Evolutionary conservation across 2,797 vertebrate genomes (phyloP).

Genomic region (Artibeus lituratus): DNA sequence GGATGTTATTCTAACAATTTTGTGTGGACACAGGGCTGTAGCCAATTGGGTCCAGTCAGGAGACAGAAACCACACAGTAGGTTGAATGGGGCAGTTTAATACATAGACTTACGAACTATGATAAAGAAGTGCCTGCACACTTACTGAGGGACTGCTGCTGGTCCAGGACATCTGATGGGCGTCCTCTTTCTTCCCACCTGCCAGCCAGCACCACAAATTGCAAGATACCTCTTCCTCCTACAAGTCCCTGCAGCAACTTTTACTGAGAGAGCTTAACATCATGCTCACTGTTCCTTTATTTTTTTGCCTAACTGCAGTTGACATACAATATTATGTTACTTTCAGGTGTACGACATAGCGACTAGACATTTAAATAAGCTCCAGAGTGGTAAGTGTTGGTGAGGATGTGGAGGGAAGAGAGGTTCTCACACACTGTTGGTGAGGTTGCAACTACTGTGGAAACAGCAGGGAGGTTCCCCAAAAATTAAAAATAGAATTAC

Average conservation of each 20-base stretch:
- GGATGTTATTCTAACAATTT: background rate
- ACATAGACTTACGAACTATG: background rate
- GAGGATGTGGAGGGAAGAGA: no score
- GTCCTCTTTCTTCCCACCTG: fast-evolving
- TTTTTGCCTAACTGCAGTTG: background rate
- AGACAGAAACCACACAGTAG: background rate
- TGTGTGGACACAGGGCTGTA: background rate
- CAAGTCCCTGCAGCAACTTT: background rate
- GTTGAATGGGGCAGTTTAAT: background rate
- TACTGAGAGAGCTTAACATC: background rate
- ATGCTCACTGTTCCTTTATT: background rate
- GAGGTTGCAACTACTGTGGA: no score
- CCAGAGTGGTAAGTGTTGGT: no score
- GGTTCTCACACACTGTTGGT: no score
- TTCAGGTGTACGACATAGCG: no score
- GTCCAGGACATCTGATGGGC: background rate
- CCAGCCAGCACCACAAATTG: background rate
- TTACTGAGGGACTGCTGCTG: background rate
- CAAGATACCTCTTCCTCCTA: background rate
- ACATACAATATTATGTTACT: no score
- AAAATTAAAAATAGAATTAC: no score
- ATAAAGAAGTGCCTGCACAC: background rate
- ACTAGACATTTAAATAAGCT: no score
- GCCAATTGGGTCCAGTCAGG: background rate
- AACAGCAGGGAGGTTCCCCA: no score